Conservation (phyloP, 2,888 invertebrate species). For the Epinotia nisella region DNA sequence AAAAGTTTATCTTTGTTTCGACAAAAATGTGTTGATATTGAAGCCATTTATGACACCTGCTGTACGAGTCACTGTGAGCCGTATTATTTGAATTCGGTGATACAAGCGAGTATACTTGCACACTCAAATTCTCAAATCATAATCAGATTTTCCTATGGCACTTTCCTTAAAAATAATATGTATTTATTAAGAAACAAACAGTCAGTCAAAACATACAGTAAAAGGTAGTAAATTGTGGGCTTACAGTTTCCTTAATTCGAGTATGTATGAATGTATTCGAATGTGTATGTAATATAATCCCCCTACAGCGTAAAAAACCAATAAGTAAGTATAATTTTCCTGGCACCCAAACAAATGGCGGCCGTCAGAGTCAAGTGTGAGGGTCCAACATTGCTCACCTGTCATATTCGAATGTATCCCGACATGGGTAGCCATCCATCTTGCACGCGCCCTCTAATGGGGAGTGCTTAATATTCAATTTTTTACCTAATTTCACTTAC, state of each 20-base stretch:
- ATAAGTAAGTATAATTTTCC: not conserved
- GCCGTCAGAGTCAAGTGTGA: conserved; percentile 35
- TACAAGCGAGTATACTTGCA: not conserved
- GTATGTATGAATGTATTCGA: too few species aligned
- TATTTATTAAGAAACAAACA: too few species aligned
- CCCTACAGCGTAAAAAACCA: not conserved
- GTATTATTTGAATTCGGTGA: not conserved
- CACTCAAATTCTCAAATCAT: not conserved
- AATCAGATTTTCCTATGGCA: not conserved
- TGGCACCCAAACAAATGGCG: conserved; percentile 31
- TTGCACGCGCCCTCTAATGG: conserved; percentile 53
- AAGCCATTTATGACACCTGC: conserved; percentile 5
- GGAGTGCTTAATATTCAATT: conserved; percentile 65
- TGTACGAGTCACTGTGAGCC: too few species aligned
- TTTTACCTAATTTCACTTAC: conserved; percentile 67
- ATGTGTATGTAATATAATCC: too few species aligned
- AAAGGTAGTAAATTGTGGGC: too few species aligned
- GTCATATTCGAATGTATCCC: conserved; percentile 43
- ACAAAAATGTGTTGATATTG: not conserved
- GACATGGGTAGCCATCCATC: conserved; percentile 40
- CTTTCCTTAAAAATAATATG: not conserved
- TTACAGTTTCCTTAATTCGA: too few species aligned
- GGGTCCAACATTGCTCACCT: conserved; percentile 43
- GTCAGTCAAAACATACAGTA: too few species aligned
- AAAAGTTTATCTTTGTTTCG: not conserved